Base-by-base conservation (phyloP, 2,113 vertebrate species). In the Centrocercus urophasianus region DNA sequence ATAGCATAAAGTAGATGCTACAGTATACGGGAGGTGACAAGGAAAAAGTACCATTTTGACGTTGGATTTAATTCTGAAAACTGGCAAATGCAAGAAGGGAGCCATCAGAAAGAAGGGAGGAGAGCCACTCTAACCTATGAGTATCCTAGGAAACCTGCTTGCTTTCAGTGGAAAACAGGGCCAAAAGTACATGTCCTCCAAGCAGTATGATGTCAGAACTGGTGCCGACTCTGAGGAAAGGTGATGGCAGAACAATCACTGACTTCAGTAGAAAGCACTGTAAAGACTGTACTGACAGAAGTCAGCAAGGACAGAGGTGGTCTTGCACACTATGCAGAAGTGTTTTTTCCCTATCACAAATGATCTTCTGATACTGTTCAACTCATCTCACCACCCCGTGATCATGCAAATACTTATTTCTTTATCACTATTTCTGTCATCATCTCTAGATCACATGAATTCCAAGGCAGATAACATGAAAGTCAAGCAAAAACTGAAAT, bases 141-240 rank as follows among this genome's bases (percentile, higher is more conserved):
- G 80, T 88, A 74, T 81, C 88, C 84, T 82, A 84, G 70, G 87
- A 90, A 93, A 88, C 74, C 80, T 88, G 77, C 42, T 72, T 64
- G 34, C 38, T 82, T 81, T 60, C 71, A 73, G 34, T 63, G n/a
- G 48, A 74, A 69, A 82, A 60, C 76, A 82, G 48, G 0, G 1
- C 61, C 83, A 84, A 14, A 69, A 82, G 71, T 27, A 81, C 71
- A 60, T 0, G 0, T 28, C 77, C n/a, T 88, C 27, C 43, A 64
- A 81, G 34, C 54, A 74, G 43, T 43, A 87, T 80, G 80, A 80
- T 54, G 65, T 74, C 60, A 74, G 75, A 71, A 73, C 16, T 38
- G 25, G 66, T 74, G 80, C 60, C 80, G 78, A 22, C n/a, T 57
- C 52, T n/a, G 64, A 52, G 1, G 28, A 32, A 75, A 89, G 17